phyloP scores from a whole-genome alignment of 2,113 vertebrate species.

The Todiramphus chloris region DNA sequence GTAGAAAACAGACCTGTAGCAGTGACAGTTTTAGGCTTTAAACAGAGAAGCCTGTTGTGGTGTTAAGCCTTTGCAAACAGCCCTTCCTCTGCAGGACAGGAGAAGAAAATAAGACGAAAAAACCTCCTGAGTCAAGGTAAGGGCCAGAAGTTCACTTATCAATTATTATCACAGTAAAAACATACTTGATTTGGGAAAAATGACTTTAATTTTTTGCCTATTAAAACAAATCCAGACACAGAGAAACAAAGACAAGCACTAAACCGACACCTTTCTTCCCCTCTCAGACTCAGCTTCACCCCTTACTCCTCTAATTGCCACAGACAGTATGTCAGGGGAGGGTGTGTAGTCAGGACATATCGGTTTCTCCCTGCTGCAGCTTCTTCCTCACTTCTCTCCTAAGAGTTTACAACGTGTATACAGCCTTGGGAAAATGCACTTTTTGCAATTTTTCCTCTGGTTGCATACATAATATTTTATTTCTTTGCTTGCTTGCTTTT shows the following conservation, averaged over 20 bases:
- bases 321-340: accelerated
- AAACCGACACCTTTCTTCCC: not conserved
- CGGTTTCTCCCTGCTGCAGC: accelerated
- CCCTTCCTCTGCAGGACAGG: not conserved
- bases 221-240: not conserved
- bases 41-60: not conserved
- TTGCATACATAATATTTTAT: not conserved
- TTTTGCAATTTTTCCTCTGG: not conserved
- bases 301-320: not conserved
- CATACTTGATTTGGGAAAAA: not conserved
- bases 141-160: not conserved
- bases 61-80: not conserved
- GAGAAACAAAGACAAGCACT: not conserved
- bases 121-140: not conserved
- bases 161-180: not conserved
- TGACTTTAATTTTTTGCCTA: not conserved
- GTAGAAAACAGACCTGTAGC: not conserved
- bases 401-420: not conserved
- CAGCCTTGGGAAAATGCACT: accelerated
- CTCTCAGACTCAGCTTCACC: not conserved
- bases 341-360: not conserved
- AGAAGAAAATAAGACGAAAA: not conserved
- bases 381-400: not conserved
- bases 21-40: not conserved
- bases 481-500: accelerated